Conservation (phyloP, 2,113 vertebrate species). For the Pluvialis apricaria region DNA sequence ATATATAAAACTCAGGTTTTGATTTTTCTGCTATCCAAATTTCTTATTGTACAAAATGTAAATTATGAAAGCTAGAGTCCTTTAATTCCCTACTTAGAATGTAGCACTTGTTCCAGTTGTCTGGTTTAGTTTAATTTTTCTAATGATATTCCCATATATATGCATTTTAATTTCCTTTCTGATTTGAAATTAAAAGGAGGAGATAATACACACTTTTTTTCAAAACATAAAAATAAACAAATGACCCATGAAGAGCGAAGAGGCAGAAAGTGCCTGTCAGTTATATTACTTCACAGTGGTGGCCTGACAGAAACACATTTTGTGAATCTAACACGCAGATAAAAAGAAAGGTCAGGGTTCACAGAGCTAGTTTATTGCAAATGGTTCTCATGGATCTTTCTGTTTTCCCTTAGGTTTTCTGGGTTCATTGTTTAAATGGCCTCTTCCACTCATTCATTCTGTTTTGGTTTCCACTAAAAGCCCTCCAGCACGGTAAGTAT, state of each 20-base stretch:
- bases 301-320: conserved; percentile 91
- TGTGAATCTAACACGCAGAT: conserved; percentile 85
- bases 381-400: conserved; percentile 87
- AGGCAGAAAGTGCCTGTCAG: conserved; percentile 95
- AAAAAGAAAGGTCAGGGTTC: conserved; percentile 92
- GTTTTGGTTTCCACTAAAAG: conserved; percentile 99
- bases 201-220: conserved; percentile 64
- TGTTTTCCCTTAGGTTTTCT: conserved; percentile 94
- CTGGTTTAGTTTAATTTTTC: conserved; percentile 3
- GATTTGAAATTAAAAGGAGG: conserved; percentile 59
- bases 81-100: neutral
- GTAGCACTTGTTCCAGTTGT: neutral
- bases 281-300: conserved; percentile 84
- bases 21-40: neutral
- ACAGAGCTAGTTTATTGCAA: conserved; percentile 83
- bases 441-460: conserved; percentile 99
- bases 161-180: conserved; percentile 26
- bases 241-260: conserved; percentile 78
- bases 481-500: conserved; percentile 94
- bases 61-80: neutral
- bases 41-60: neutral
- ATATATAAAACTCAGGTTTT: neutral
- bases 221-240: conserved; percentile 78
- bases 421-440: conserved; percentile 99
- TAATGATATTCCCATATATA: neutral